Conservation (phyloP, 1,140 invertebrate genomes). For the Drosophila arizonae region DNA sequence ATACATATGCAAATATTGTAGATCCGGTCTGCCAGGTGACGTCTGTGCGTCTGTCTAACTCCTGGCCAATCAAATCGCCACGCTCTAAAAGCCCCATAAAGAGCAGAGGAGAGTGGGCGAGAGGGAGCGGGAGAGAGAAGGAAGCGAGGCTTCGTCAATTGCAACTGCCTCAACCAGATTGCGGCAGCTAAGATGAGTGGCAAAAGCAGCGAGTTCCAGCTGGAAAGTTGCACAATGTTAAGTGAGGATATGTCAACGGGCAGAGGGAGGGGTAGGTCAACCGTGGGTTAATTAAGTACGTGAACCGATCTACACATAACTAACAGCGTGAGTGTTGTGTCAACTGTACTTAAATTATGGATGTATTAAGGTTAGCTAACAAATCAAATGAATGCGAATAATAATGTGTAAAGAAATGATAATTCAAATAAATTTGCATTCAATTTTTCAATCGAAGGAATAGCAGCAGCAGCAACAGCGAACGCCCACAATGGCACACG, state of each 20-base stretch:
- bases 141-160: neutral
- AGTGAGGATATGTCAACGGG: neutral
- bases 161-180: constrained; percentile 2
- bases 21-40: constrained; percentile 4
- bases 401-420: constrained; percentile 75
- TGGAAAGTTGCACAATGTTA: neutral
- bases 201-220: neutral
- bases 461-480: constrained; percentile 15
- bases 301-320: neutral
- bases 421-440: constrained; percentile 73
- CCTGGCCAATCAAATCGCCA: neutral
- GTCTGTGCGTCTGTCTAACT: constrained; percentile 1
- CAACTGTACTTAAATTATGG: constrained; percentile 50
- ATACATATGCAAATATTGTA: constrained; percentile 4
- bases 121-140: too few species aligned
- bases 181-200: neutral
- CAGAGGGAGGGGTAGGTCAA: neutral
- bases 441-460: constrained; percentile 69
- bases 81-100: neutral
- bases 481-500: constrained; percentile 36
- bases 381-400: constrained; percentile 52
- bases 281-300: neutral
- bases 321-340: constrained; percentile 4
- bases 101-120: too few species aligned
- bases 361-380: constrained; percentile 40